A percentile compares a stretch with the other conserved stretches of the same genome.
These are phyloP conservation scores for Caenorhabditis japonica DNA, from an alignment of 2,888 invertebrate genomes.

Conservation along the genomic window DNA sequence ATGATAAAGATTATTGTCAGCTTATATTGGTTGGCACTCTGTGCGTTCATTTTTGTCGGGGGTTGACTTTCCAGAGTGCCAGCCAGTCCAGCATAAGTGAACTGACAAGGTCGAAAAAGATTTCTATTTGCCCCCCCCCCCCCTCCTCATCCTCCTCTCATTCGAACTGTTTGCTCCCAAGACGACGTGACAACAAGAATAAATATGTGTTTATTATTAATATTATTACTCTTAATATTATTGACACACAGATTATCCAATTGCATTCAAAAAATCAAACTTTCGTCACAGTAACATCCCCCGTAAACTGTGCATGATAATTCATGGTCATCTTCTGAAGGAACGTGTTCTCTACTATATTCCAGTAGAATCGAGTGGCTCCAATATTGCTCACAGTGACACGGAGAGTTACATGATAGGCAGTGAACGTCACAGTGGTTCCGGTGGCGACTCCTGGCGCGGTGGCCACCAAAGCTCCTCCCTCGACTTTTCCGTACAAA, in stretches of 20 bases:
- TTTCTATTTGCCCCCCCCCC: constrained; percentile 37
- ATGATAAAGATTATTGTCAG: too few species aligned
- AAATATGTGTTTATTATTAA: constrained; percentile 39
- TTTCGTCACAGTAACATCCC: constrained; percentile 58
- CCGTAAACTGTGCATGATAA: constrained; percentile 60
- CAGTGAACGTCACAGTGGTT: constrained; percentile 26
- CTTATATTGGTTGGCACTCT: too few species aligned
- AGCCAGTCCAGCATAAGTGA: too few species aligned
- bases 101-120: too few species aligned
- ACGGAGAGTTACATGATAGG: constrained; percentile 44
- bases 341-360: constrained; percentile 66
- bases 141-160: too few species aligned
- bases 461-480: constrained; percentile 60
- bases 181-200: constrained; percentile 23
- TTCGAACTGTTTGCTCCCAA: too few species aligned
- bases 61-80: too few species aligned
- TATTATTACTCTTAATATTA: too few species aligned
- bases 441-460: constrained; percentile 51
- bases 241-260: too few species aligned
- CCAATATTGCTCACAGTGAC: constrained; percentile 48
- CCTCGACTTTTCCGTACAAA: constrained; percentile 65
- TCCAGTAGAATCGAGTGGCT: constrained; percentile 64
- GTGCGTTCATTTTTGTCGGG: too few species aligned
- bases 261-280: too few species aligned
- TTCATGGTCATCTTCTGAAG: constrained; percentile 65